These are phyloP conservation scores for Polypterus senegalus DNA, from an alignment of 2,113 vertebrate species.

Conservation along the genomic window DNA sequence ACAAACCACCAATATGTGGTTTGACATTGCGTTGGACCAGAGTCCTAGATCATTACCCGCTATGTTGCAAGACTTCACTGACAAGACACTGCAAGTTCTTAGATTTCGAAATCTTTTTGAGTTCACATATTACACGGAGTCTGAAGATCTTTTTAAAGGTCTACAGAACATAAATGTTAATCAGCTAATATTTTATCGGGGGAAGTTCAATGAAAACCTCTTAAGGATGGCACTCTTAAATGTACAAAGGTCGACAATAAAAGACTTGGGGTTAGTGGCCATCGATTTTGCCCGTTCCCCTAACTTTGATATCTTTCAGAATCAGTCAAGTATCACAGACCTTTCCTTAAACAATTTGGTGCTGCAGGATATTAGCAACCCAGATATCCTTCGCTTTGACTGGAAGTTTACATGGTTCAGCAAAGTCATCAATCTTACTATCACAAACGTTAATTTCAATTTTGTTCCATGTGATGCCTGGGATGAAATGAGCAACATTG, in stretches of 20 bases:
- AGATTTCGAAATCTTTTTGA: constrained; percentile 69
- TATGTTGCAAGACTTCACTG: constrained; percentile 51
- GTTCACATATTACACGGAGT: constrained; percentile 53
- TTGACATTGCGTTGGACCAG: constrained; percentile 56
- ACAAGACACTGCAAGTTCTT: constrained; percentile 40
- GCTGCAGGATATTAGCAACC: constrained; percentile 68
- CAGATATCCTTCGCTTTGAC: constrained; percentile 64
- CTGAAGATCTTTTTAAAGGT: constrained; percentile 46
- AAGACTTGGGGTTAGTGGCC: constrained; percentile 43
- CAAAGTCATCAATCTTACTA: constrained; percentile 41
- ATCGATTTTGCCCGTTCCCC: constrained; percentile 67
- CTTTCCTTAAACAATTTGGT: constrained; percentile 43
- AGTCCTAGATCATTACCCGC: constrained; percentile 26
- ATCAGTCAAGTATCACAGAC: constrained; percentile 28
- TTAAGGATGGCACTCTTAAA: constrained; percentile 52
- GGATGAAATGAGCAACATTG: constrained; percentile 42
- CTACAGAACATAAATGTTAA: constrained; percentile 30
- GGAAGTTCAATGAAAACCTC: constrained; percentile 68
- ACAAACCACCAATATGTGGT: constrained; percentile 43
- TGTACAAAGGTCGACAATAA: constrained; percentile 35
- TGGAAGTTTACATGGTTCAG: constrained; percentile 71
- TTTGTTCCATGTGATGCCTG: constrained; percentile 61
- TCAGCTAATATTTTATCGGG: constrained; percentile 55
- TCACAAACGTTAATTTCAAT: constrained; percentile 63
- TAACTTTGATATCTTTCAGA: constrained; percentile 24